phyloP scores from a whole-genome alignment of 1,140 invertebrate genomes.

The Lepeophtheirus salmonis region DNA sequence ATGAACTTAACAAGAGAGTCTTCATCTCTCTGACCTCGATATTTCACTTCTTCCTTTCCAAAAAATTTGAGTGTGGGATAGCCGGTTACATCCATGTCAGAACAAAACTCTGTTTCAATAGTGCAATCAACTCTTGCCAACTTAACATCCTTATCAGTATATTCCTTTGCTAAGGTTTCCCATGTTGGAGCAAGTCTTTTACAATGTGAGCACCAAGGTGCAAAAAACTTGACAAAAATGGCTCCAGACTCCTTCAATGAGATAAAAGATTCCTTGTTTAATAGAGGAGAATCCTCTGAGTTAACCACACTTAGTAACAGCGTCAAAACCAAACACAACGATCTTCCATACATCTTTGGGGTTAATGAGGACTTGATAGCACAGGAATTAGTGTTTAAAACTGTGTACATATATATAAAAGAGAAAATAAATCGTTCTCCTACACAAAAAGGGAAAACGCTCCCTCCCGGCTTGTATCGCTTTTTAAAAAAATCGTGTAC shows the following conservation, averaged over 20 bases:
- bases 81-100: conserved; percentile 50
- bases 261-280: conserved; percentile 1
- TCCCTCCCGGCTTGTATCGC: too few species aligned
- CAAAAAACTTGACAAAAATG: conserved; percentile 51
- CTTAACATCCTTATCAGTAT: conserved; percentile 37
- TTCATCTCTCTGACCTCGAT: conserved; percentile 46
- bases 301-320: too few species aligned
- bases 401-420: too few species aligned
- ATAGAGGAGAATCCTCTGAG: neutral
- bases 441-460: too few species aligned
- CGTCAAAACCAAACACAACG: too few species aligned
- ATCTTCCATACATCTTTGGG: too few species aligned
- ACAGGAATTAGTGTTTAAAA: too few species aligned
- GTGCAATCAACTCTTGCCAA: conserved; percentile 61
- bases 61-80: conserved; percentile 37
- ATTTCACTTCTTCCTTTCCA: conserved; percentile 29
- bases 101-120: conserved; percentile 43
- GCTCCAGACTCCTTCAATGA: neutral
- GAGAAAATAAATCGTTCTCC: too few species aligned
- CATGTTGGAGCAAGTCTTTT: conserved; percentile 47
- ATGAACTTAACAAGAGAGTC: conserved; percentile 47
- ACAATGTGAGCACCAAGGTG: conserved; percentile 65
- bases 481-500: neutral
- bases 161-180: conserved; percentile 47
- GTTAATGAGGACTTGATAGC: too few species aligned